Evolutionary conservation across 2,797 vertebrate genomes (phyloP), one percentile per base, ranked within the genome.

Genomic region (Pterois miles): DNA sequence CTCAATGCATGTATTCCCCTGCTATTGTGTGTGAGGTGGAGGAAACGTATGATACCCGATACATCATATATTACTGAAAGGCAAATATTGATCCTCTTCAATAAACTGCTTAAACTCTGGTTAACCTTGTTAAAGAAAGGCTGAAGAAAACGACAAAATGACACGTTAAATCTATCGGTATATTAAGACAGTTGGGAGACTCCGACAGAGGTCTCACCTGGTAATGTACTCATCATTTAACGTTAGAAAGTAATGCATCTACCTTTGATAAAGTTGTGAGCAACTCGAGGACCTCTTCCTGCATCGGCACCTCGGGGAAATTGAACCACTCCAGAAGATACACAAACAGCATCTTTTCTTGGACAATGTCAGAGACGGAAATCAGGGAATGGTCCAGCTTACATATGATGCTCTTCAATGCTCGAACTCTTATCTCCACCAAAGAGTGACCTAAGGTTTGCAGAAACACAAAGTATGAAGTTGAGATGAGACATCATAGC

Each of bases 291-390:
- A 95, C 96, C 65, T 98, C 96, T 18, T 95, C 96, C 82, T 96
- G 95, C 95, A 97, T 91, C 6, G 98, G 96, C 31, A 97, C 96
- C 0, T 96, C 89, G 0, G 97, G 97, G 83, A 97, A 98, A 89
- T 97, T 98, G 94, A 99, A 99, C 98, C 98, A 99, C 64, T 97
- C 95, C 76, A 99, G 94, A 50, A 99, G 93, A 78, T 91, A 92
- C 60, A 94, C 74, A 71, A 97, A 97, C 63, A 99, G 94, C 1
- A 89, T 89, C 80, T 95, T 95, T 72, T 99, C 97, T 23, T 96
- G 96, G 40, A 97, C 93, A 3, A 99, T 94, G 81, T 98, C 98
- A 0, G 90, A 88, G 33, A 96, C 87, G 0, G 95, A 89, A 36
- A 98, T 86, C 38, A 99, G 90, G 68, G 91, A 92, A 81, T 96